Base-by-base conservation (phyloP, 2,888 invertebrate genomes). In the Epinotia brunnichana region DNA sequence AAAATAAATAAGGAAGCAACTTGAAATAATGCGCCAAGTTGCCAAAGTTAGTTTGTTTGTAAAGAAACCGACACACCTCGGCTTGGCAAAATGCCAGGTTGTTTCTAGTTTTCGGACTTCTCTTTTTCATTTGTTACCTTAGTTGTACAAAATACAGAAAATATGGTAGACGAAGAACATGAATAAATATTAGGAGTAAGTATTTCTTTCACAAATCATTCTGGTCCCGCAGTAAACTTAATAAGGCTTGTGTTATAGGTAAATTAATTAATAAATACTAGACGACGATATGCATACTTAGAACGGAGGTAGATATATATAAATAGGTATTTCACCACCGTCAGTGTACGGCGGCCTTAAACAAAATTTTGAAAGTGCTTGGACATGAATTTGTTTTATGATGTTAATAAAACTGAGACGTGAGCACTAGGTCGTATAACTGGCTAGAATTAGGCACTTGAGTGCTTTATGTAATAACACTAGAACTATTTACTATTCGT, bases 1-100 rank as follows among this genome's bases (percentile, higher is more conserved):
- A 71, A 66, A 71, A 29, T 71, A 71, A 71, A 71, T 71, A 71
- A 71, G 60, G 66, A 66, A 69, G 57, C 24, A 13, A 69, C 60
- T 63, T 54, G 41, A 71, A 66, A 66, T 71, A 71, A 71, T 66
- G 66, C 66, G 41, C 57, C 57, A 15, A 70, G 59, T 70, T 70
- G 39, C 17, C 15, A 15, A 59, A 64, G 39, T 64, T 57, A 41
- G 57, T 70, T 70, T 56, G 59, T 59, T 60, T 60, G 41, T 62
- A 62, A 63, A 29, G 63, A 51, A 53, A 53, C 51, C 2, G n/a
- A 3, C 51, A 11, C 62, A 48, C n/a, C 29, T 7, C 15, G 29
- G 57, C 15, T 9, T 11, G 29, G 29, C 57, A n/a, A 13, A 7
- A 3, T 51, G 51, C 51, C 17, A 35, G 35, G 63, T 44, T n/a